phyloP scores from a whole-genome alignment of 2,797 vertebrate genomes.

The Pseudochirops cupreus region DNA sequence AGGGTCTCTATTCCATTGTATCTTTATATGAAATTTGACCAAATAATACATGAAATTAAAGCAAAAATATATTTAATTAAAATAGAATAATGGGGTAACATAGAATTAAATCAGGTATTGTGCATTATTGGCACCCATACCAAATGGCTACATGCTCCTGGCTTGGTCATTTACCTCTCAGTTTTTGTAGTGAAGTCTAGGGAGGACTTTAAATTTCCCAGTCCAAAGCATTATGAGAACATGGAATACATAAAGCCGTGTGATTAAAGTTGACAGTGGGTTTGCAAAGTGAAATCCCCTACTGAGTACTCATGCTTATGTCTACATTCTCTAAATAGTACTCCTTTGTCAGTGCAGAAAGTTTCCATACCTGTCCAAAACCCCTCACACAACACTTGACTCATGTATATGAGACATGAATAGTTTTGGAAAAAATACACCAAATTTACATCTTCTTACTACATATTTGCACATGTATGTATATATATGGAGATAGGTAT shows the following conservation, averaged over 20 bases:
- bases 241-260: not conserved
- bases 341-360: constrained; percentile 16
- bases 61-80: not conserved
- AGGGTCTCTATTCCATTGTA: not conserved
- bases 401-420: not conserved
- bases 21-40: not conserved
- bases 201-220: not conserved
- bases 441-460: not conserved
- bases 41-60: not conserved
- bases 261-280: not conserved
- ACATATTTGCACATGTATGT: not conserved
- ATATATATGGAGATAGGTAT: not conserved
- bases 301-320: not conserved
- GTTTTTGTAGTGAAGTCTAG: not conserved
- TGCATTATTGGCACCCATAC: not conserved
- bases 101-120: not conserved
- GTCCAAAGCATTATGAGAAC: not conserved
- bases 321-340: not conserved
- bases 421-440: not conserved
- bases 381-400: not conserved
- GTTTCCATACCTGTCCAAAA: not conserved
- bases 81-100: not conserved
- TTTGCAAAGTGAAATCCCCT: not conserved
- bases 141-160: not conserved
- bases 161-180: not conserved